Percentiles rank a stretch among this genome's conserved stretches.
Conservation (phyloP, 2,888 invertebrate species). For the Alloscopus bannaensis region DNA sequence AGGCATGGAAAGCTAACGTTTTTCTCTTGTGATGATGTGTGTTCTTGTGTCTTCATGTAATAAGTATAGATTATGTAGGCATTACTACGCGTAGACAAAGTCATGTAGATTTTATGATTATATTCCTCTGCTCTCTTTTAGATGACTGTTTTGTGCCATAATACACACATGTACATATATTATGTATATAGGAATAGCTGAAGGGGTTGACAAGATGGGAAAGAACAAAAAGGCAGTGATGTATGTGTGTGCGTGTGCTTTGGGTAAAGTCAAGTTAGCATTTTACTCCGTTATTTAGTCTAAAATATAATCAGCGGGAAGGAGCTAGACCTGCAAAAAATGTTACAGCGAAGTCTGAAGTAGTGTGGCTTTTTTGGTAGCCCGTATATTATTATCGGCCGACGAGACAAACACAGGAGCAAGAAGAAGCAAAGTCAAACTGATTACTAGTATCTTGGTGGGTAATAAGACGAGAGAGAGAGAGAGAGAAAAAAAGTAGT, state of each 20-base stretch:
- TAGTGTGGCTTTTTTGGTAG: conserved; percentile 2
- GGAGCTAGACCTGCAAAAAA: not conserved
- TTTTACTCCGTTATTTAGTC: not conserved
- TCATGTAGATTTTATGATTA: conserved; percentile 57
- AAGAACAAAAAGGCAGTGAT: no score
- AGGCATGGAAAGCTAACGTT: conserved; percentile 38
- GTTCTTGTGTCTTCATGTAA: not conserved
- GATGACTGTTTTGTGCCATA: no score
- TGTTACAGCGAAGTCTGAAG: not conserved
- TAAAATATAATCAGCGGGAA: conserved; percentile 2
- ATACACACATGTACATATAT: not conserved
- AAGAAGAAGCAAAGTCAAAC: conserved; percentile 3
- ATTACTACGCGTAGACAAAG: conserved; percentile 43
- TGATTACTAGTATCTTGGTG: conserved; percentile 13
- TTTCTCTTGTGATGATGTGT: conserved; percentile 7
- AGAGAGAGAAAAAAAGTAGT: no score
- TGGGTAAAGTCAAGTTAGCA: no score
- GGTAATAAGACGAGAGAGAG: no score
- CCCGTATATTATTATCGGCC: conserved; percentile 9
- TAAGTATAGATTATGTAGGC: conserved; percentile 44
- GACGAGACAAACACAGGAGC: conserved; percentile 20
- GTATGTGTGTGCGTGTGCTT: no score
- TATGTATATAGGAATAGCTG: not conserved
- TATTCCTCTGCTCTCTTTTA: conserved; percentile 25
- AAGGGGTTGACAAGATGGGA: conserved; percentile 16